Conservation (phyloP, 2,888 invertebrate species). For the Rambutsinella grinnellia region DNA sequence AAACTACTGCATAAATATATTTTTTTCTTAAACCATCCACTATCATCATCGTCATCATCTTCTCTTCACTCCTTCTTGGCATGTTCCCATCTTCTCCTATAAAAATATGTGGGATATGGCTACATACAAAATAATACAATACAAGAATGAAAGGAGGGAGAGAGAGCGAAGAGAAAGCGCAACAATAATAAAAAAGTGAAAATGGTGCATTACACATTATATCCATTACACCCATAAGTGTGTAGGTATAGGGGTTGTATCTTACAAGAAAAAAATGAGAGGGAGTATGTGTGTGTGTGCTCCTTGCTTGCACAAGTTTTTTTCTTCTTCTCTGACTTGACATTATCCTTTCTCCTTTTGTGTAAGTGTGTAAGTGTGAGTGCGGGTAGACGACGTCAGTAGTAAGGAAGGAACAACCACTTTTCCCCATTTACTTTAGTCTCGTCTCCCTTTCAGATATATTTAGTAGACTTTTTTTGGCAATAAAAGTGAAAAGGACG, state of each 20-base stretch:
- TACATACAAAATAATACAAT: neutral
- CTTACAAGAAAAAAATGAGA: neutral
- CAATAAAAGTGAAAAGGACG: slow-evolving; percentile 33
- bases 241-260: too few relatives aligned
- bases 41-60: slow-evolving; percentile 4
- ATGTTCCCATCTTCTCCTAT: slow-evolving; percentile 11
- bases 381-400: neutral
- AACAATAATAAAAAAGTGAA: slow-evolving; percentile 13
- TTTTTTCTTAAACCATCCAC: neutral
- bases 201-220: slow-evolving; percentile 16
- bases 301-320: too few relatives aligned
- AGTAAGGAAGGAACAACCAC: neutral
- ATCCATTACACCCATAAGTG: neutral
- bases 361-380: slow-evolving; percentile 9
- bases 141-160: slow-evolving; percentile 15
- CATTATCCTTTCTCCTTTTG: slow-evolving; percentile 30
- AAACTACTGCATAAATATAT: slow-evolving; percentile 16
- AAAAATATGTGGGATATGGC: slow-evolving; percentile 5
- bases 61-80: slow-evolving; percentile 25
- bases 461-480: slow-evolving; percentile 14
- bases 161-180: slow-evolving; percentile 13
- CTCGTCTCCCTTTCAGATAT: slow-evolving; percentile 8
- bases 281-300: slow-evolving; percentile 1
- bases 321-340: slow-evolving; percentile 45
- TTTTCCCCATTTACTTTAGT: neutral